Evolutionary conservation across 2,797 vertebrate genomes (phyloP).

Genomic region (Sebastiscus albofasciatus): DNA sequence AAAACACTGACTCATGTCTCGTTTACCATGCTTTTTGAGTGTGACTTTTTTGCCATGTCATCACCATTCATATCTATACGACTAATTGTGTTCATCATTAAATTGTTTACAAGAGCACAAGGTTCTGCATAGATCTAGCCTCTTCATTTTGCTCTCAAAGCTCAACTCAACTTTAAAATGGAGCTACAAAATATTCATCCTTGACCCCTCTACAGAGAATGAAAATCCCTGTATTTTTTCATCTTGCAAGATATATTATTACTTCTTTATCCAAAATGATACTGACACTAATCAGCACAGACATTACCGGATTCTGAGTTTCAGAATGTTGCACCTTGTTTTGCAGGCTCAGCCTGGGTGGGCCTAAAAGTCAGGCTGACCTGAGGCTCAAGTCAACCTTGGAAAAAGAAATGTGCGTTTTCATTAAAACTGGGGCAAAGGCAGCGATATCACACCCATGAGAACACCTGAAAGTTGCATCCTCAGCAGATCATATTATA

Average conservation of each 20-base stretch:
- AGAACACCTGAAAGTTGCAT: not conserved
- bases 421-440: not conserved
- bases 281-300: not conserved
- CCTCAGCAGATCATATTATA: not conserved
- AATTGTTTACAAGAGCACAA: no score
- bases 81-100: no score
- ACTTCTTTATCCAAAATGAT: not conserved
- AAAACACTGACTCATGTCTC: no score
- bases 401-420: constrained; percentile 2
- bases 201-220: no score
- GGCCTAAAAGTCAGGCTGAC: not conserved
- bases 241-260: not conserved
- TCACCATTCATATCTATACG: no score
- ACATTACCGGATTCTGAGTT: constrained; percentile 7
- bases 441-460: not conserved
- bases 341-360: not conserved
- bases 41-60: no score
- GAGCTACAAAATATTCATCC: no score
- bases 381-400: not conserved
- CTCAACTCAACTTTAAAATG: no score
- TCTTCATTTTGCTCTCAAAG: no score
- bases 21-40: no score
- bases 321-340: not conserved
- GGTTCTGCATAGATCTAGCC: no score
- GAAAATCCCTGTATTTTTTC: no score